phyloP scores from a whole-genome alignment of 2,113 vertebrate genomes.

The Kryptolebias marmoratus region DNA sequence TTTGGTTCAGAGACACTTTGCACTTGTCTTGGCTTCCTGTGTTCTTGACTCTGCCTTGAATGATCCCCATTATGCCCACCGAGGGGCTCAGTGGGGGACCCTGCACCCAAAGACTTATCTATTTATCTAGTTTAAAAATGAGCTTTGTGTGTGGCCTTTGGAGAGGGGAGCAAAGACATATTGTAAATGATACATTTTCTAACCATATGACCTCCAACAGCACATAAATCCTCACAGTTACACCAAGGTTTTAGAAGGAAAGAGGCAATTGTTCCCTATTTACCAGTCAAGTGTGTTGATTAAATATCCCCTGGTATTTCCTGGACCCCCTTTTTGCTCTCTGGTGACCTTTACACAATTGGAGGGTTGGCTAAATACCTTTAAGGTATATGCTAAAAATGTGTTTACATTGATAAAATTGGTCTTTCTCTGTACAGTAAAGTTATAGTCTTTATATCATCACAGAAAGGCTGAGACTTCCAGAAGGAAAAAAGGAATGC shows the following conservation, averaged over 20 bases:
- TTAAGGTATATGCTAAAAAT: conserved; percentile 35
- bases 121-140: conserved; percentile 16
- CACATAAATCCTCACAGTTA: conserved; percentile 5
- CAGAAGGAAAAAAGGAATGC: no score
- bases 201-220: conserved; percentile 13
- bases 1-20: conserved; percentile 30
- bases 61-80: conserved; percentile 20
- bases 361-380: conserved; percentile 27
- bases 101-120: conserved; percentile 22
- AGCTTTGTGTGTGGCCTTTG: not conserved
- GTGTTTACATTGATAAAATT: conserved; percentile 23
- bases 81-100: conserved; percentile 25
- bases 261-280: conserved; percentile 3
- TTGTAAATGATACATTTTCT: conserved; percentile 1
- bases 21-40: conserved; percentile 39
- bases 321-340: conserved; percentile 8
- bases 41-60: conserved; percentile 41
- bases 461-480: no score
- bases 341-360: conserved; percentile 24
- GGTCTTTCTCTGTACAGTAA: not conserved
- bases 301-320: conserved; percentile 24
- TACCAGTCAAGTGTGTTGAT: conserved; percentile 21
- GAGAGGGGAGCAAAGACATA: conserved; percentile 3
- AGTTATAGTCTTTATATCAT: not conserved
- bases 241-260: not conserved